Conservation (phyloP, 2,888 invertebrate species). For the Athalia rosae region DNA sequence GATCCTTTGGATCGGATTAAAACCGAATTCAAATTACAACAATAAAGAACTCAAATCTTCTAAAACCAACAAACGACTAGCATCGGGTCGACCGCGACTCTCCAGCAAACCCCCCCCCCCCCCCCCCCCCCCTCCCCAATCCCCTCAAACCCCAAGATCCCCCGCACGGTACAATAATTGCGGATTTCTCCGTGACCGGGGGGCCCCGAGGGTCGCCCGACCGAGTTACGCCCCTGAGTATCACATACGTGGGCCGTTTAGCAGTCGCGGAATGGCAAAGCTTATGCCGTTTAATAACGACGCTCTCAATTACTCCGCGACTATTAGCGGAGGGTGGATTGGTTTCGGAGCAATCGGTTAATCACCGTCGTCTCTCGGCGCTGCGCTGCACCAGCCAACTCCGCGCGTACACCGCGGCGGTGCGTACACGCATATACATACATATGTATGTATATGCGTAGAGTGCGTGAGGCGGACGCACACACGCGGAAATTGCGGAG, state of each 20-base stretch:
- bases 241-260: constrained; percentile 3
- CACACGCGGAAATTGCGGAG: too few relatives aligned
- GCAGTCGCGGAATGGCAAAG: constrained; percentile 27
- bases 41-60: too few relatives aligned
- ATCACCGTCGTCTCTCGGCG: constrained; percentile 66
- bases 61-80: too few relatives aligned
- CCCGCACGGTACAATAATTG: not conserved
- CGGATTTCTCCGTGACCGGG: not conserved
- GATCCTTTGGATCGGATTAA: too few relatives aligned
- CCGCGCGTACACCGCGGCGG: too few relatives aligned
- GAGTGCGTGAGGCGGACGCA: not conserved
- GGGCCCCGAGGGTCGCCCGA: not conserved
- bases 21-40: too few relatives aligned
- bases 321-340: constrained; percentile 54
- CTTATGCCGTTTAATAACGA: constrained; percentile 46
- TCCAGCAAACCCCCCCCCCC: too few relatives aligned
- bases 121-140: too few relatives aligned
- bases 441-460: not conserved
- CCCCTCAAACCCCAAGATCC: too few relatives aligned
- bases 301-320: constrained; percentile 69
- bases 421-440: not conserved
- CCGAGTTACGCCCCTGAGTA: not conserved
- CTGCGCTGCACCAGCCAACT: constrained; percentile 9
- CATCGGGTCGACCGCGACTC: too few relatives aligned
- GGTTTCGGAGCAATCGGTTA: constrained; percentile 68